Evolutionary conservation across 2,888 invertebrate genomes (phyloP), one percentile per base, ranked within the genome.

Genomic region (Dermolepida albohirtum): DNA sequence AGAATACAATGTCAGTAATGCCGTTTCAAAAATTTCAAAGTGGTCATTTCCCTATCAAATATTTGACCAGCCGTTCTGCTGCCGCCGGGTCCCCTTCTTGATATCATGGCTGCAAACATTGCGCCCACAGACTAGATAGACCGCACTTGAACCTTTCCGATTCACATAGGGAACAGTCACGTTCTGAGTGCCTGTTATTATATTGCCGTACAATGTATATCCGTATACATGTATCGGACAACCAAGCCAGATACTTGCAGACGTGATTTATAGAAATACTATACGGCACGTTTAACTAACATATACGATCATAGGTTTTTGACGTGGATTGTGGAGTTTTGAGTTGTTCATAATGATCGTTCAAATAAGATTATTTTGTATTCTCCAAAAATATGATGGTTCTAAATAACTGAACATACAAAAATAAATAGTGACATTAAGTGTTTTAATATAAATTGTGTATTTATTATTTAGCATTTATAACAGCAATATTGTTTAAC

Each of bases 21-120:
- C 57, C 59, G 59, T 62, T 63, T 43, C 63, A 59, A 65, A 65
- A 68, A 50, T 57, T 59, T 62, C 64, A 57, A 59, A 57, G 51
- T 51, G 65, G 65, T 65, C 65, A 65, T 68, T 68, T 68, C 65
- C 65, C 68, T 71, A 72, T 72, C 71, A 72, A 71, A 72, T 72
- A 72, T 72, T 71, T 72, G 72, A 64, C 54, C 69, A 54, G 63
- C 54, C 62, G 47, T 43, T 69, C 69, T 64, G 16, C 34, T 41
- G 52, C 64, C 64, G 68, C 41, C 70, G 68, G 63, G 63, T 62
- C 62, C 63, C 69, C 59, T 47, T 34, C 47, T 59, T 59, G 29
- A 34, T 54, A 65, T 54, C 27, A 54, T 54, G 54, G 44, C 54
- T 65, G 65, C 65, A 65, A 52, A 65, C 54, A 65, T 43, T 29